Percentiles rank a stretch among this genome's conserved stretches.
Evolutionary conservation across 1,140 invertebrate genomes (phyloP).

Genomic region (Panonychus citri): DNA sequence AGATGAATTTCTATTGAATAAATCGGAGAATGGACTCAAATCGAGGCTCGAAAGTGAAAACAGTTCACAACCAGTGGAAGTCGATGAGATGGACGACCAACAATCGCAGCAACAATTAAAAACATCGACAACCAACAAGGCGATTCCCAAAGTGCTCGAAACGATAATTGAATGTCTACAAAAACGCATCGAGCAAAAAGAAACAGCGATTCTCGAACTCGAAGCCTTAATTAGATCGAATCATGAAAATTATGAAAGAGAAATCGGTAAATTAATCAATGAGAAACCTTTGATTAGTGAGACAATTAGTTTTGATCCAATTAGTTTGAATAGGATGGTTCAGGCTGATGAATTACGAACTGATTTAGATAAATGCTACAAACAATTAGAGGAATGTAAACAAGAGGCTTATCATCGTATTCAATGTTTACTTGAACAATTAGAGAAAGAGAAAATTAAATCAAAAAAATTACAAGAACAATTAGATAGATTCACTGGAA

Average conservation of each 20-base stretch:
- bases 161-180: constrained; percentile 4
- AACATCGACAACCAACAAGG: no score
- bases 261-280: neutral
- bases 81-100: neutral
- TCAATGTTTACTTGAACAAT: no score
- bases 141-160: neutral
- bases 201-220: neutral
- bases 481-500: no score
- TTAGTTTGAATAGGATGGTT: no score
- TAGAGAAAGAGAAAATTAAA: no score
- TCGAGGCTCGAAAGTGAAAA: neutral
- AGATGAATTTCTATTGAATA: neutral
- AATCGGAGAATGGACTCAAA: neutral
- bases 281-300: neutral
- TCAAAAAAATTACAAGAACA: no score
- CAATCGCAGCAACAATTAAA: neutral
- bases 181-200: constrained; percentile 1
- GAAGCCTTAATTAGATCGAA: neutral
- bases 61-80: neutral
- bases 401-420: no score
- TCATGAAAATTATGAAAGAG: neutral
- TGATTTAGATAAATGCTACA: no score
- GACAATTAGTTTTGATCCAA: no score
- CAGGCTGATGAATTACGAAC: no score
- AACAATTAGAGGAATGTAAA: no score